Evolutionary conservation across 2,797 vertebrate species (phyloP), one percentile per base, ranked within the genome.

Genomic region (Australoheros facetus): DNA sequence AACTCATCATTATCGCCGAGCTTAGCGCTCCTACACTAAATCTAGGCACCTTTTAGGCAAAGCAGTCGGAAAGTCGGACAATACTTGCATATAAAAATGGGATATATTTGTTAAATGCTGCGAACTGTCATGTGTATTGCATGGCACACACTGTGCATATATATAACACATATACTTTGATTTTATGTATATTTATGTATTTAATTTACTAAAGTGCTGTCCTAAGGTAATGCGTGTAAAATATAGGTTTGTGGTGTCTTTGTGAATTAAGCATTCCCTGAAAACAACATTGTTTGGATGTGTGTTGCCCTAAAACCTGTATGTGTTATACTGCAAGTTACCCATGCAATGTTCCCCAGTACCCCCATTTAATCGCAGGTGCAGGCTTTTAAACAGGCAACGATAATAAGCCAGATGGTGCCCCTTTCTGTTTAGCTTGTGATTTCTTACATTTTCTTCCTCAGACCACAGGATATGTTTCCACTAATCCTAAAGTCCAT

Each of bases 51-150:
- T 48, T 48, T 48, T 26, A 26, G 60, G 23, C 1, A 66, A 45
- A 66, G 45, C 14, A 48, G 2, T 0, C 23, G 19, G 14, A 64
- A 14, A 28, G 37, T 26, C 13, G 0, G 39, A 28, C 17, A 19
- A 17, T 28, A 23, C 53, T 45, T 78, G 28, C 13, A 53, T n/a
- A 1, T 17, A 6, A 11, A 64, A 72, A 37, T 1, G 23, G 45
- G 39, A 45, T 21, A 64, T 45, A 45, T 16, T 2, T 64, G 39
- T 26, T 26, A 45, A 64, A 19, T 14, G 42, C 4, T 45, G 42
- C 42, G 4, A 45, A 45, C 42, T 14, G 16, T 45, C 13, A 16
- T 9, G 28, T 0, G 26, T 64, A 64, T 45, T 45, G 7, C 6
- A 45, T 64, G 60, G 21, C 8, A 21, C 26, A 64, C 37, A 23